Evolutionary conservation across 2,113 vertebrate genomes (phyloP).

Genomic region (Paradoxurus hermaphroditus): DNA sequence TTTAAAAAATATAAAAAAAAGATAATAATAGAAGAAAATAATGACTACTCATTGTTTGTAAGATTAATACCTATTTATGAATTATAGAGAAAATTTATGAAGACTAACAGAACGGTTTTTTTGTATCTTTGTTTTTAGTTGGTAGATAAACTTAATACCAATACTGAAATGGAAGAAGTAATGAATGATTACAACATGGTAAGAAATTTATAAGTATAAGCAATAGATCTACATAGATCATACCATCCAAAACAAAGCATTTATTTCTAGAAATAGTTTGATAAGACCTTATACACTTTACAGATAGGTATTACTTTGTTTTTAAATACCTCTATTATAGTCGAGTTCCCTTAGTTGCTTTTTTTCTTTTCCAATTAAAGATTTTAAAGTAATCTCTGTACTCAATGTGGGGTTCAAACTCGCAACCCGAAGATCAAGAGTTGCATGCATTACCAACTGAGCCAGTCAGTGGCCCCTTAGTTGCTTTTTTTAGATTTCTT

Average conservation of each 20-base stretch:
- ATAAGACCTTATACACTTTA: neutral
- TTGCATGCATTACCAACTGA: neutral
- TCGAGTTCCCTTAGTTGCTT: neutral
- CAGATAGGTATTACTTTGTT: neutral
- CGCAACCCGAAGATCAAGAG: neutral
- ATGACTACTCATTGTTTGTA: slow-evolving; percentile 14
- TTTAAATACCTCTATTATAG: neutral
- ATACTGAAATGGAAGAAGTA: slow-evolving; percentile 95
- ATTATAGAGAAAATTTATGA: neutral
- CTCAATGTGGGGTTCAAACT: neutral
- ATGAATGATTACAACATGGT: slow-evolving; percentile 92
- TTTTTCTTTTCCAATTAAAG: neutral
- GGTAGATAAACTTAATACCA: slow-evolving; percentile 96
- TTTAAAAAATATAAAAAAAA: neutral
- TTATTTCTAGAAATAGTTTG: slow-evolving; percentile 24
- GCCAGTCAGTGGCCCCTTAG: neutral
- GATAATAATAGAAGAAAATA: slow-evolving; percentile 5
- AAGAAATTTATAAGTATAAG: slow-evolving; percentile 73
- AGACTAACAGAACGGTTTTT: slow-evolving; percentile 30
- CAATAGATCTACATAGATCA: neutral
- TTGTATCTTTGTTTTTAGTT: slow-evolving; percentile 84
- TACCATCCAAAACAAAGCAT: slow-evolving; percentile 25
- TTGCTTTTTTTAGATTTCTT: slow-evolving; percentile 22
- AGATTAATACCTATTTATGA: neutral
- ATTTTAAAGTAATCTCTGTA: neutral